Evolutionary conservation across 2,888 invertebrate genomes (phyloP).

Genomic region (Scaptomyza tumidula): DNA sequence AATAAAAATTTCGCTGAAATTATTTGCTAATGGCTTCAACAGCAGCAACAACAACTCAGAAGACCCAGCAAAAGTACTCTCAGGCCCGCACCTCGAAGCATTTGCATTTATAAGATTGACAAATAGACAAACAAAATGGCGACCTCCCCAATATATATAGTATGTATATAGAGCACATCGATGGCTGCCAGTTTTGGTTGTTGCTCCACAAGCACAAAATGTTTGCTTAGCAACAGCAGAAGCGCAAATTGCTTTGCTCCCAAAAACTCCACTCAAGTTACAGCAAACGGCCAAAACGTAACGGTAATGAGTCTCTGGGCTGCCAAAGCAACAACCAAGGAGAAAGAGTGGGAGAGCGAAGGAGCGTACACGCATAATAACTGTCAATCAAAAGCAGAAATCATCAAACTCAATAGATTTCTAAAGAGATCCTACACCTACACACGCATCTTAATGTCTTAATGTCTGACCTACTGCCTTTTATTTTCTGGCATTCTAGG

Average conservation of each 20-base stretch:
- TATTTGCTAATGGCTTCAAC: slow-evolving; percentile 76
- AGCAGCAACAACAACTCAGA: slow-evolving; percentile 27
- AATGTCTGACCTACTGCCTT: slow-evolving; percentile 67
- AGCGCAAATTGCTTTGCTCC: slow-evolving; percentile 72
- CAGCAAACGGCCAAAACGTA: slow-evolving; percentile 19
- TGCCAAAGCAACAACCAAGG: slow-evolving; percentile 47
- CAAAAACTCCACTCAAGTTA: slow-evolving; percentile 66
- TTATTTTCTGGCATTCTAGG: slow-evolving; percentile 11
- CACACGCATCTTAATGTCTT: neutral
- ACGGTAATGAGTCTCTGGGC: slow-evolving; percentile 60
- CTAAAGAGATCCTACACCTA: slow-evolving; percentile 29
- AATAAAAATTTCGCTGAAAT: slow-evolving; percentile 77
- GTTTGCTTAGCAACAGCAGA: slow-evolving; percentile 54
- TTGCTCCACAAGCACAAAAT: slow-evolving; percentile 22
- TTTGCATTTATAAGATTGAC: slow-evolving; percentile 77
- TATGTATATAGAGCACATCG: slow-evolving; percentile 39
- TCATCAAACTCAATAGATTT: slow-evolving; percentile 58
- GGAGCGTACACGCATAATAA: slow-evolving; percentile 33
- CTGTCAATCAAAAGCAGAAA: slow-evolving; percentile 74
- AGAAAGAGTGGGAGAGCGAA: neutral
- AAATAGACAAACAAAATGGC: slow-evolving; percentile 76
- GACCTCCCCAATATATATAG: slow-evolving; percentile 12
- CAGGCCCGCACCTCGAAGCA: slow-evolving; percentile 46
- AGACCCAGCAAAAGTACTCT: slow-evolving; percentile 19
- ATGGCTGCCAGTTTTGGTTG: slow-evolving; percentile 69